These are phyloP conservation scores for Doris montereyensis DNA, from an alignment of 2,888 invertebrate species.

Conservation along the genomic window DNA sequence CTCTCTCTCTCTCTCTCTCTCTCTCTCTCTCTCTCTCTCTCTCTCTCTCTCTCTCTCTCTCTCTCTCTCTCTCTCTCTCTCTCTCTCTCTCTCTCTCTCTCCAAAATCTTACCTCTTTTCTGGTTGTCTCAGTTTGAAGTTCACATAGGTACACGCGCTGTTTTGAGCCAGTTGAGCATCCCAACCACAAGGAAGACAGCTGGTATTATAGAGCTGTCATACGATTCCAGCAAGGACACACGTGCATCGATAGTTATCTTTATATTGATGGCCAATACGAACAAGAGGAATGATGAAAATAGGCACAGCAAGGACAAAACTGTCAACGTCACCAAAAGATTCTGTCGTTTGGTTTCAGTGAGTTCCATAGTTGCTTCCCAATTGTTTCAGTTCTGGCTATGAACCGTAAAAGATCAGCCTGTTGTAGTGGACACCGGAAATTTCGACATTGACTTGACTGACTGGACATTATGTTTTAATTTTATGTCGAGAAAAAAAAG, in stretches of 20 bases:
- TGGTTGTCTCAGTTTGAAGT: slow-evolving; percentile 1
- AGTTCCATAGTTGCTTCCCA: background rate
- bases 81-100: too few relatives aligned
- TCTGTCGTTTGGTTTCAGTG: slow-evolving; percentile 22
- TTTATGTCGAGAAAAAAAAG: too few relatives aligned
- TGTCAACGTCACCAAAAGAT: slow-evolving; percentile 13
- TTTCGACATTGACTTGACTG: too few relatives aligned
- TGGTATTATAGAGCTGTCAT: slow-evolving; percentile 34
- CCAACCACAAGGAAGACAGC: slow-evolving; percentile 32
- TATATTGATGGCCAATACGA: slow-evolving; percentile 25
- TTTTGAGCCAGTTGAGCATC: slow-evolving; percentile 34
- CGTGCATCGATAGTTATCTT: slow-evolving; percentile 31
- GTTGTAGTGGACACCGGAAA: too few relatives aligned
- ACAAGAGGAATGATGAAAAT: slow-evolving; percentile 36
- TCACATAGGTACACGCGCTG: background rate
- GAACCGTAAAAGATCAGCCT: too few relatives aligned
- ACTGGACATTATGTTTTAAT: too few relatives aligned
- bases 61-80: background rate
- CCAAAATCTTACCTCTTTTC: slow-evolving; percentile 16
- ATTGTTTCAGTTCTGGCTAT: background rate
- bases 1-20: slow-evolving; percentile 18
- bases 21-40: background rate
- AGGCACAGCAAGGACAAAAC: slow-evolving; percentile 30
- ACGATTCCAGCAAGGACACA: slow-evolving; percentile 18
- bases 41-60: slow-evolving; percentile 6